Percentiles rank a stretch among this genome's conserved stretches.
Conservation (phyloP, 1,140 invertebrate species). For the Drosophila tropicalis region DNA sequence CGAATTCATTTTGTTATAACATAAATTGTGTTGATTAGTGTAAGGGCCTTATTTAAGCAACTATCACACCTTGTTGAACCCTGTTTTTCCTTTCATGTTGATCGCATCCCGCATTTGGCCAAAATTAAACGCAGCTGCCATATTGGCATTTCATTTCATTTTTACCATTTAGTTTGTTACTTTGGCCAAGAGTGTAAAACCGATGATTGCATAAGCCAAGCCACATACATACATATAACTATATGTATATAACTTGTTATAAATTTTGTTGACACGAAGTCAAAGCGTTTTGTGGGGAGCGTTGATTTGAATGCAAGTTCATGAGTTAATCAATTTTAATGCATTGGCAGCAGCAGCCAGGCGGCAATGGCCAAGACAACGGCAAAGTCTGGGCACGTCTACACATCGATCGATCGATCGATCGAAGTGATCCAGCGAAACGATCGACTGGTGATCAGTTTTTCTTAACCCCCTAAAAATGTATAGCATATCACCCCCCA, state of each 20-base stretch:
- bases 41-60: background rate
- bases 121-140: constrained; percentile 10
- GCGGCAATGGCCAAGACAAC: constrained; percentile 8
- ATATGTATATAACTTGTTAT: constrained; percentile 57
- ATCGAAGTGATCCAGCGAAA: background rate
- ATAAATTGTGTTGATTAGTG: background rate
- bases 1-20: no score
- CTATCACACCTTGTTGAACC: constrained; percentile 5
- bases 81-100: constrained; percentile 23
- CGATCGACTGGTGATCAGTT: constrained; percentile 6
- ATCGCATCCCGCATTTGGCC: constrained; percentile 18
- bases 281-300: constrained; percentile 66
- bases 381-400: constrained; percentile 23
- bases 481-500: no score
- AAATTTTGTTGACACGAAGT: constrained; percentile 77
- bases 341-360: constrained; percentile 41
- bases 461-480: background rate
- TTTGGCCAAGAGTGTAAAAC: constrained; percentile 47
- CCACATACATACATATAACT: background rate
- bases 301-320: constrained; percentile 76
- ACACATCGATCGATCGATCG: constrained; percentile 31
- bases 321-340: constrained; percentile 79
- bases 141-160: constrained; percentile 31
- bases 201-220: constrained; percentile 41
- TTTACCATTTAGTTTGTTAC: constrained; percentile 36